Conservation (phyloP, 2,888 invertebrate genomes). For the Metellina segmentata region DNA sequence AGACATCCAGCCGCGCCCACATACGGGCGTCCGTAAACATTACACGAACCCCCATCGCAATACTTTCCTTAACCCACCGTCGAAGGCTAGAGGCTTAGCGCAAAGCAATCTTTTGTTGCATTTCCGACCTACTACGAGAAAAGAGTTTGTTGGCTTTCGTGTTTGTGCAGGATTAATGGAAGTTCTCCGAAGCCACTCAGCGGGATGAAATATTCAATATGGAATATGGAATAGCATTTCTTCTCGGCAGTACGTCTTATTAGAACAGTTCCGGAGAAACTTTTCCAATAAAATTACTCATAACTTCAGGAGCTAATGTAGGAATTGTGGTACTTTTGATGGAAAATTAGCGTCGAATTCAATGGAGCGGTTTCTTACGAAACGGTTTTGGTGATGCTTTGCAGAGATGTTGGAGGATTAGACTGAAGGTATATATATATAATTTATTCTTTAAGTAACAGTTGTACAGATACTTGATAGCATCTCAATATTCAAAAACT, state of each 20-base stretch:
- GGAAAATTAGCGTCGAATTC: too few species aligned
- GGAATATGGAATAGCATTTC: not conserved
- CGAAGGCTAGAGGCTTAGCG: not conserved
- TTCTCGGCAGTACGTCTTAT: not conserved
- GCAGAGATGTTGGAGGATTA: too few species aligned
- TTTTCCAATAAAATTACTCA: not conserved
- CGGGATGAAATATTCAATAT: conserved; percentile 47
- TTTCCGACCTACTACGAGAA: not conserved
- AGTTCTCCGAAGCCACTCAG: conserved; percentile 14
- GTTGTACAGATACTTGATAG: too few species aligned
- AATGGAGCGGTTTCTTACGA: too few species aligned
- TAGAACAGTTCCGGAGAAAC: not conserved
- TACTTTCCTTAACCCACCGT: not conserved
- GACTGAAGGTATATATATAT: too few species aligned
- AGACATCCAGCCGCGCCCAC: conserved; percentile 55
- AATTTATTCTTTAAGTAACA: too few species aligned
- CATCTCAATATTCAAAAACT: too few species aligned
- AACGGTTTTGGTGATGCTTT: too few species aligned
- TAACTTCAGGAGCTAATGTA: too few species aligned
- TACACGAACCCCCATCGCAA: not conserved
- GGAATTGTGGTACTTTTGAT: too few species aligned
- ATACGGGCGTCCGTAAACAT: conserved; percentile 57
- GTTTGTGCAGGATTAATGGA: conserved; percentile 50
- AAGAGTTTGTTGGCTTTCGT: conserved; percentile 40
- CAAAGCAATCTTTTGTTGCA: not conserved